Evolutionary conservation across 2,113 vertebrate species (phyloP).

Genomic region (mouse (Mus musculus)): DNA sequence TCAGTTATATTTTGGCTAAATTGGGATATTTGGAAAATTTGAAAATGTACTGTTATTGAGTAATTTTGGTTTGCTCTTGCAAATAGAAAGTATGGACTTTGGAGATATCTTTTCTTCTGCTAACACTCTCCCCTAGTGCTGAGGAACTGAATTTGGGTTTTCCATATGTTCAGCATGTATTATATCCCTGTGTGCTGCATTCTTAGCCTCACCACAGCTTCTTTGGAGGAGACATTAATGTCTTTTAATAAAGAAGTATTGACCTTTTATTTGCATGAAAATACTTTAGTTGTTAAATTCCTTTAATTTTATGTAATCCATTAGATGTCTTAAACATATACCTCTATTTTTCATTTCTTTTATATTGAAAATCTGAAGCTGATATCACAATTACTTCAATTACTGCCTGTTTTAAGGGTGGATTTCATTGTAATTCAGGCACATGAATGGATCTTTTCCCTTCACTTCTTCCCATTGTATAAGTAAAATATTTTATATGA

Average conservation of each 20-base stretch:
- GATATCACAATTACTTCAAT: not conserved
- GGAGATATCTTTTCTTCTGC: not conserved
- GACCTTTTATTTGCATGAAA: slow-evolving; percentile 49
- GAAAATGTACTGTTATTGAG: not conserved
- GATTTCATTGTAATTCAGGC: slow-evolving; percentile 51
- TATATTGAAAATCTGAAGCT: slow-evolving; percentile 45
- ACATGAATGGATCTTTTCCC: not conserved
- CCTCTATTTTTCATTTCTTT: slow-evolving; percentile 48
- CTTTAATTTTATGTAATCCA: slow-evolving; percentile 41
- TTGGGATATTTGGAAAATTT: slow-evolving; percentile 32
- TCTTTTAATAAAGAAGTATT: slow-evolving; percentile 35
- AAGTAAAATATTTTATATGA: slow-evolving; percentile 6
- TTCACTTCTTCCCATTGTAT: not conserved
- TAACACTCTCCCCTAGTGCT: not conserved
- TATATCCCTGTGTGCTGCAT: not conserved
- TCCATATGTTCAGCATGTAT: not conserved
- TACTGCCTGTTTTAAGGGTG: slow-evolving; percentile 36
- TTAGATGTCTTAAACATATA: slow-evolving; percentile 28
- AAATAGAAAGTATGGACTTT: slow-evolving; percentile 38
- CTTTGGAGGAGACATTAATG: slow-evolving; percentile 27
- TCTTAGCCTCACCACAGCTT: not conserved
- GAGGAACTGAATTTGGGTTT: not conserved
- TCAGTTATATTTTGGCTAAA: not conserved
- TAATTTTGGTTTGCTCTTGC: not conserved
- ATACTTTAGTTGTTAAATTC: slow-evolving; percentile 43